A percentile compares a stretch with the other conserved stretches of the same genome.
These are phyloP conservation scores for Vulpes vulpes DNA, from an alignment of 2,113 vertebrate species.

Conservation along the genomic window DNA sequence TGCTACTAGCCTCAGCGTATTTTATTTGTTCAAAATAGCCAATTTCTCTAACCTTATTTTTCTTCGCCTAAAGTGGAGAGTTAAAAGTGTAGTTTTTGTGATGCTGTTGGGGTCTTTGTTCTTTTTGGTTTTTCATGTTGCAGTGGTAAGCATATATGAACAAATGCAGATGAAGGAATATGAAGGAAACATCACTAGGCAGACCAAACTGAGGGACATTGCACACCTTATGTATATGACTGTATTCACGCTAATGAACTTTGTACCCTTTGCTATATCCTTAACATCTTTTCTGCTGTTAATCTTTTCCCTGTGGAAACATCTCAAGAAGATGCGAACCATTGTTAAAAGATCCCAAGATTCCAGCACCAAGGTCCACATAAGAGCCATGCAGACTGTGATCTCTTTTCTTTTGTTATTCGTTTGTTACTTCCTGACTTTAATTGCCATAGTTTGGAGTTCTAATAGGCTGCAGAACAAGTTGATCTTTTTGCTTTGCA, in stretches of 20 bases:
- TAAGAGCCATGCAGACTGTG: slow-evolving; percentile 48
- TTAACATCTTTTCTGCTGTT: slow-evolving; percentile 15
- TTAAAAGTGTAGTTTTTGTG: not conserved
- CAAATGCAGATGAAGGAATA: not conserved
- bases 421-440: not conserved
- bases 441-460: not conserved
- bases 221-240: accelerated
- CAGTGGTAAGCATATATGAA: accelerated
- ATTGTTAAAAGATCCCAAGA: not conserved
- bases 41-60: slow-evolving; percentile 56
- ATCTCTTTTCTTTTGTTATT: slow-evolving; percentile 61
- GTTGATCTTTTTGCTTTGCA: too few relatives aligned
- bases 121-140: not conserved
- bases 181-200: not conserved
- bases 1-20: slow-evolving; percentile 45
- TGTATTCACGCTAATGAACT: not conserved
- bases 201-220: not conserved
- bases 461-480: accelerated
- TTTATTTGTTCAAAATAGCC: slow-evolving; percentile 73
- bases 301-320: slow-evolving; percentile 63
- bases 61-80: slow-evolving; percentile 53
- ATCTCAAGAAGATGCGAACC: slow-evolving; percentile 27
- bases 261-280: not conserved
- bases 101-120: not conserved
- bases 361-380: not conserved